Evolutionary conservation across 2,797 vertebrate species (phyloP).

Genomic region (Sebastes wilsoni): DNA sequence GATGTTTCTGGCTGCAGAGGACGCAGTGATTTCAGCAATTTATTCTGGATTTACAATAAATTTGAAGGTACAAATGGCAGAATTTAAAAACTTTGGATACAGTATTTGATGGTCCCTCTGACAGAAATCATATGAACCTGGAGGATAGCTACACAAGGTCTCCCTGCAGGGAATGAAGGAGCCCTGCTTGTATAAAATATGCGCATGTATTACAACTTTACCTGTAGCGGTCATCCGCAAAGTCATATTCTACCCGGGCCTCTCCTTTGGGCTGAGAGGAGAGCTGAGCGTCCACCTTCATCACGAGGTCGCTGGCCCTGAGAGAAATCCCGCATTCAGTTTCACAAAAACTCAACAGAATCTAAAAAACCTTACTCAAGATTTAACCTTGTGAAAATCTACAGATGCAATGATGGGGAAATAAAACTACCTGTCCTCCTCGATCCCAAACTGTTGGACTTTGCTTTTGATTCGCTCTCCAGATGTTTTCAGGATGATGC

Average conservation of each 20-base stretch:
- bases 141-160: not conserved
- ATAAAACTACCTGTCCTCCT: conserved; percentile 90
- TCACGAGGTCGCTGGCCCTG: conserved; percentile 96
- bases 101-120: not conserved
- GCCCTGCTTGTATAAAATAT: not conserved
- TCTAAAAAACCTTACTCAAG: not conserved
- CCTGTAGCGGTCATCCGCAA: conserved; percentile 94
- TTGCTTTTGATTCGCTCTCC: conserved; percentile 96
- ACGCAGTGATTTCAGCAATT: not conserved
- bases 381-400: not conserved
- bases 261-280: conserved; percentile 97
- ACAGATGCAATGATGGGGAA: not conserved
- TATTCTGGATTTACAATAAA: not conserved
- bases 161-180: not conserved
- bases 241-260: conserved; percentile 89
- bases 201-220: conserved; percentile 60
- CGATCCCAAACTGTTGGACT: conserved; percentile 90
- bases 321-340: conserved; percentile 3
- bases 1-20: not conserved
- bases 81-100: not conserved
- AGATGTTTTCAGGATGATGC: conserved; percentile 94
- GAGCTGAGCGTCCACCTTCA: conserved; percentile 96
- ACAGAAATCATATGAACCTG: not conserved
- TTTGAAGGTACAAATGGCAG: not conserved
- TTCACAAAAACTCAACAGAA: not conserved